Conservation (phyloP, 2,113 vertebrate species). For the Chionis minor region DNA sequence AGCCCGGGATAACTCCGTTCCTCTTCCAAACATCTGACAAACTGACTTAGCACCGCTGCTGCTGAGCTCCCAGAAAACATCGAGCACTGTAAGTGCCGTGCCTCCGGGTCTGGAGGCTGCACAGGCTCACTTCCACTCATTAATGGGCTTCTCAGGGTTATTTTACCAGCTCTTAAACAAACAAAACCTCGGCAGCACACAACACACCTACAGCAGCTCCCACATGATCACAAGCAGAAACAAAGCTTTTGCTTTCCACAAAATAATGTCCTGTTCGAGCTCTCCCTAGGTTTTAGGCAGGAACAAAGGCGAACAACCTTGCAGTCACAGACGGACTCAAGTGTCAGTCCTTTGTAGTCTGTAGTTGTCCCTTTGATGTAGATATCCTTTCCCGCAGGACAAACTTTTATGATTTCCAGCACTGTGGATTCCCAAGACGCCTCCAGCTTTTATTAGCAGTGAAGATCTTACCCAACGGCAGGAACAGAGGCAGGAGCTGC, state of each 20-base stretch:
- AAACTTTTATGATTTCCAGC: not conserved
- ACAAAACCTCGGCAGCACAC: not conserved
- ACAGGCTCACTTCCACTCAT: not conserved
- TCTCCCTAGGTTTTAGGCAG: not conserved
- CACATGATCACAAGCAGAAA: not conserved
- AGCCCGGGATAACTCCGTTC: not conserved
- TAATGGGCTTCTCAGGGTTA: not conserved
- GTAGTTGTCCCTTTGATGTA: slow-evolving; percentile 4
- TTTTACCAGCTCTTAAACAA: not conserved
- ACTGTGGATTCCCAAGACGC: not conserved
- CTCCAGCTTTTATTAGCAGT: not conserved
- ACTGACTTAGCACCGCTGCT: not conserved
- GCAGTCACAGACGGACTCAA: not conserved
- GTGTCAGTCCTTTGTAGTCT: not conserved
- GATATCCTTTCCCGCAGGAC: not conserved
- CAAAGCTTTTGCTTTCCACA: not conserved
- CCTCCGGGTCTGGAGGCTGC: rapidly evolving
- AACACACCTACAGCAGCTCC: not conserved
- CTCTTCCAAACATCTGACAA: slow-evolving; percentile 41
- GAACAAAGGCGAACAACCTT: not conserved
- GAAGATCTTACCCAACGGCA: not conserved
- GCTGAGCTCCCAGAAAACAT: not conserved
- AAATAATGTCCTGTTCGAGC: not conserved
- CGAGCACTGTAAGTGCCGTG: rapidly evolving
- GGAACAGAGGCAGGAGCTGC: not conserved